Evolutionary conservation across 1,140 invertebrate species (phyloP).

Genomic region (Drosophila cardini): DNA sequence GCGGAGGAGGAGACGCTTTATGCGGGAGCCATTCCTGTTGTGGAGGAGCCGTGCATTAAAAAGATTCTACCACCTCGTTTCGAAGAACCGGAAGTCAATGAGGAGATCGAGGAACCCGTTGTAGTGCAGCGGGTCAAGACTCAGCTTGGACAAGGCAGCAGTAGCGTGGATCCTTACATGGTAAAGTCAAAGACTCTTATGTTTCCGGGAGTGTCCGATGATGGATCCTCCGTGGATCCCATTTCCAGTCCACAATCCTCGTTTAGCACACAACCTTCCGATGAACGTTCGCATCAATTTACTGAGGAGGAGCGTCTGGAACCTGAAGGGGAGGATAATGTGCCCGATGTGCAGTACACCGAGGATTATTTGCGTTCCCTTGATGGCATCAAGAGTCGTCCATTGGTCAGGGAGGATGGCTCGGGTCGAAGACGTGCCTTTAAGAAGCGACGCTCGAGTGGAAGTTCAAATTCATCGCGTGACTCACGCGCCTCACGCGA

Average conservation of each 20-base stretch:
- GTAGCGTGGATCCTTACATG: slow-evolving; percentile 50
- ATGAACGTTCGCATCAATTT: slow-evolving; percentile 39
- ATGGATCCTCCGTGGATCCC: slow-evolving; percentile 77
- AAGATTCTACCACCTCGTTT: slow-evolving; percentile 59
- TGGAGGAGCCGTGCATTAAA: slow-evolving; percentile 71
- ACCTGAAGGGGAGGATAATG: slow-evolving; percentile 75
- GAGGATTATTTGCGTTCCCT: slow-evolving; percentile 85
- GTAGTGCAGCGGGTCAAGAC: slow-evolving; percentile 75
- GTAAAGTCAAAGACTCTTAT: slow-evolving; percentile 61
- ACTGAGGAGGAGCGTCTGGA: slow-evolving; percentile 65
- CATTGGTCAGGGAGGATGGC: slow-evolving; percentile 86
- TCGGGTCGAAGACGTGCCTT: slow-evolving; percentile 86
- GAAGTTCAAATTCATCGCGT: slow-evolving; percentile 86
- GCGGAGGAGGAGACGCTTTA: slow-evolving; percentile 55
- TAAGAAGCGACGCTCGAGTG: slow-evolving; percentile 86
- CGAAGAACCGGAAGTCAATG: slow-evolving; percentile 23
- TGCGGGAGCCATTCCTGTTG: slow-evolving; percentile 62
- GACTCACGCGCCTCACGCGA: slow-evolving; percentile 86
- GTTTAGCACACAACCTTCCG: slow-evolving; percentile 72
- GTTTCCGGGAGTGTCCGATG: slow-evolving; percentile 77
- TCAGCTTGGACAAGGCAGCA: slow-evolving; percentile 68
- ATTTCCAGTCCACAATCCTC: slow-evolving; percentile 75
- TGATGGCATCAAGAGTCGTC: slow-evolving; percentile 86
- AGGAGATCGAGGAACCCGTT: slow-evolving; percentile 31
- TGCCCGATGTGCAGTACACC: slow-evolving; percentile 66